Evolutionary conservation across 1,140 invertebrate species (phyloP).

Genomic region (Yoshiicerus persimilis): DNA sequence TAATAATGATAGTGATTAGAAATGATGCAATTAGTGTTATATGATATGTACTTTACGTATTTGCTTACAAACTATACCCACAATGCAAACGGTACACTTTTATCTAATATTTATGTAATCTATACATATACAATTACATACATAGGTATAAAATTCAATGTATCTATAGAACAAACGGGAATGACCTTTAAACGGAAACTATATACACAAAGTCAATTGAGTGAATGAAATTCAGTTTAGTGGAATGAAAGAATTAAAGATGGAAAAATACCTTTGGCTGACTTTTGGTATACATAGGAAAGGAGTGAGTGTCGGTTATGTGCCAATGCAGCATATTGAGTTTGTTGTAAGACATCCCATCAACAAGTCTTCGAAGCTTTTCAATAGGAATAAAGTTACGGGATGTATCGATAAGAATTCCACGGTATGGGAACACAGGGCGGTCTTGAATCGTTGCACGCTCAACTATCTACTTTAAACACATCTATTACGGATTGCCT

Average conservation of each 20-base stretch:
- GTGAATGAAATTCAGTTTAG: background rate
- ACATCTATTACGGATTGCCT: background rate
- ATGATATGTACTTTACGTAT: background rate
- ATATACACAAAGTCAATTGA: background rate
- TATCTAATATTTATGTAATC: too few species aligned
- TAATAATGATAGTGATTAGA: background rate
- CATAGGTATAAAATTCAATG: background rate
- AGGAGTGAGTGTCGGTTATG: constrained; percentile 84
- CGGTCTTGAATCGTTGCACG: constrained; percentile 66
- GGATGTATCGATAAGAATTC: constrained; percentile 73
- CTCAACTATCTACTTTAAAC: constrained; percentile 59
- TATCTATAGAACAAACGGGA: background rate
- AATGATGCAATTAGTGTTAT: background rate
- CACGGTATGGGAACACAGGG: constrained; percentile 73
- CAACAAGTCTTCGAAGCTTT: constrained; percentile 70
- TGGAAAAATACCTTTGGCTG: constrained; percentile 59
- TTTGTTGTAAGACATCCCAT: constrained; percentile 78
- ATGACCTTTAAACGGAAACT: constrained; percentile 8
- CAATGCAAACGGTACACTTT: too few species aligned
- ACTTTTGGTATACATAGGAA: constrained; percentile 71
- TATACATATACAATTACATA: background rate
- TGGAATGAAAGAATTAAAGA: background rate
- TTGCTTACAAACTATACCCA: background rate
- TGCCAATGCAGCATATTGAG: constrained; percentile 88
- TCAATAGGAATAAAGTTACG: constrained; percentile 71